Evolutionary conservation across 2,113 vertebrate genomes (phyloP), one percentile per base, ranked within the genome.

Genomic region (Trematomus loennbergii): DNA sequence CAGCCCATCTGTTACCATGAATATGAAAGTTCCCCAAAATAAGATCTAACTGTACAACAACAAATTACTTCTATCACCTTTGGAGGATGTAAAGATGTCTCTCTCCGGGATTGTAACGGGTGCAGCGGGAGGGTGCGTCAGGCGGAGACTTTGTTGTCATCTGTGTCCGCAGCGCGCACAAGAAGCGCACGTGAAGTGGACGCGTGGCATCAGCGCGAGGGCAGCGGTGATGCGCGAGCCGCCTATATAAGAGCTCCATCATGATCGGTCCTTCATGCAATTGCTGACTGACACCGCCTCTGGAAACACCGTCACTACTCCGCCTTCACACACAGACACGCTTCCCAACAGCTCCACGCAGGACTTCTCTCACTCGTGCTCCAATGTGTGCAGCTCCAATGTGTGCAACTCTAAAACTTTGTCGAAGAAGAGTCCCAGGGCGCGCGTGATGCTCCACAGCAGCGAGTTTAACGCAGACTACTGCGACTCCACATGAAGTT

Each of bases 191-290:
- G 33, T 1, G 62, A 53, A 12, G 79, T 81, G 68, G n/a, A 54
- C 69, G 33, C 63, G 58, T 25, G 67, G 61, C 48, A 60, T 57
- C 58, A 40, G 53, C 22, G 72, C 25, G 50, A 72, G 80, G 78
- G 76, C 86, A 79, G 85, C 75, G 54, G 72, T 3, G 81, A 79
- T 75, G 81, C 65, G 12, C 57, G 63, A 79, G 75, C 61, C 68
- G 86, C 79, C 79, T 91, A 91, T 94, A 94, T 90, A 95, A 94
- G 82, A 82, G 66, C 73, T 58, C 67, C 72, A 81, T 87, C 60
- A 91, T 86, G 61, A 74, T 58, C 75, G 69, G 54, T 79, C 81
- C 75, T 60, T 84, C 65, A 18, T 45, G 83, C 83, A 12, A 60
- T 76, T 45, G 76, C 75, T 65, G 75, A 50, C 9, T 50, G 66